Percentiles rank a stretch among this genome's conserved stretches.
phyloP scores from a whole-genome alignment of 2,888 invertebrate genomes.

The Drosophila kambysellisi region DNA sequence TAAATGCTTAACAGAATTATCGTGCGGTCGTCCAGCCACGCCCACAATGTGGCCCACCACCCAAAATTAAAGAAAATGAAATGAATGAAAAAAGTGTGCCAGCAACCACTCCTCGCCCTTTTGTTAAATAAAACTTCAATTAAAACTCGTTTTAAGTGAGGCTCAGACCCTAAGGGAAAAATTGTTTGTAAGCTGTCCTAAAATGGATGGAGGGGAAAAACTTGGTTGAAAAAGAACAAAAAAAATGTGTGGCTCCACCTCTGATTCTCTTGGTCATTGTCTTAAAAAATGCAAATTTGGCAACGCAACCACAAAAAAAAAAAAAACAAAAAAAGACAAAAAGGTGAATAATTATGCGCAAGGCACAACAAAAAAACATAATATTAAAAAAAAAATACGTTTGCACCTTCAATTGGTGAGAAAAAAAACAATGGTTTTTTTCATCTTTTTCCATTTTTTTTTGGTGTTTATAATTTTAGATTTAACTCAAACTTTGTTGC shows the following conservation, averaged over 20 bases:
- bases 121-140: slow-evolving; percentile 78
- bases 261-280: slow-evolving; percentile 61
- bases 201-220: slow-evolving; percentile 52
- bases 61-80: slow-evolving; percentile 12
- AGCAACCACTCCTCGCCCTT: slow-evolving; percentile 39
- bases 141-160: slow-evolving; percentile 69
- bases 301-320: slow-evolving; percentile 37
- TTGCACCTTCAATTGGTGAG: slow-evolving; percentile 69
- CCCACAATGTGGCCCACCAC: slow-evolving; percentile 28
- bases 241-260: slow-evolving; percentile 22
- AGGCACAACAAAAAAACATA: neutral
- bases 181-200: slow-evolving; percentile 54
- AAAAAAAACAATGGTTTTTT: slow-evolving; percentile 16
- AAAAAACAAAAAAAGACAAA: slow-evolving; percentile 23
- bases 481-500: slow-evolving; percentile 23
- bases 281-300: slow-evolving; percentile 74
- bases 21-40: slow-evolving; percentile 57
- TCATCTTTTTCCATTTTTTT: neutral
- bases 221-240: slow-evolving; percentile 27
- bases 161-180: slow-evolving; percentile 41
- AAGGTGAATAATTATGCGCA: slow-evolving; percentile 71
- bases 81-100: neutral
- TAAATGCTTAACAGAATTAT: slow-evolving; percentile 79
- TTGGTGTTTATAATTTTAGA: neutral
- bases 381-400: slow-evolving; percentile 50